A percentile compares a stretch with the other conserved stretches of the same genome.
These are phyloP conservation scores for Climacteris rufus DNA, from an alignment of 2,113 vertebrate species.

Conservation along the genomic window DNA sequence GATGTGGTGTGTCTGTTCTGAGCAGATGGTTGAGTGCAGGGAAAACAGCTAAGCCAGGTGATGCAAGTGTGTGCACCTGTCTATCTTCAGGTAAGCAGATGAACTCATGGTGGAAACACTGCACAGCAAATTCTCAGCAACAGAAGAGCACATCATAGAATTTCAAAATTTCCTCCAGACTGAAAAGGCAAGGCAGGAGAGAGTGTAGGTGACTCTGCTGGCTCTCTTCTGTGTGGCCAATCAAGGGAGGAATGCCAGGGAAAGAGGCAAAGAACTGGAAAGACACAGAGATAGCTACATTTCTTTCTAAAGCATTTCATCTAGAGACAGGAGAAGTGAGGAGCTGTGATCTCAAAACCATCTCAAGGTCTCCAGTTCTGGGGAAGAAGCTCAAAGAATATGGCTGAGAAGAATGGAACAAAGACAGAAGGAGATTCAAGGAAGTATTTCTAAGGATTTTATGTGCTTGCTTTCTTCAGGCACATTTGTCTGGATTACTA, in stretches of 20 bases:
- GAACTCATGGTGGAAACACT: neutral
- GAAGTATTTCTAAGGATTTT: neutral
- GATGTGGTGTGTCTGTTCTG: neutral
- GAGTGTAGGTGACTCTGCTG: neutral
- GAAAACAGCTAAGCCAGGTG: neutral
- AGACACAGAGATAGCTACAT: too few relatives aligned
- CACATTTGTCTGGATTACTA: neutral
- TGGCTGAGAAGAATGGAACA: neutral
- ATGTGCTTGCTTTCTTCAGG: neutral
- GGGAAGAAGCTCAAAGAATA: neutral
- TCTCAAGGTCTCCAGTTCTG: neutral
- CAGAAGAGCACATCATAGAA: neutral
- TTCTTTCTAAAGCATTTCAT: neutral
- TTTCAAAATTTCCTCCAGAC: neutral
- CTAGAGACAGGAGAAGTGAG: neutral
- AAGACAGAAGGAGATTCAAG: neutral
- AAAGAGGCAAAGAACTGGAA: neutral
- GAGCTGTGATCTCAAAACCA: neutral
- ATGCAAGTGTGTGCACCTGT: neutral
- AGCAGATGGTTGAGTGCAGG: neutral
- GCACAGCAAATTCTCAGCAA: neutral
- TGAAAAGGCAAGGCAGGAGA: neutral
- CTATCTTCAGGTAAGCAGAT: neutral
- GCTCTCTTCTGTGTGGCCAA: neutral
- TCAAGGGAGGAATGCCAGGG: neutral